Base-by-base conservation (phyloP, 1,140 invertebrate species). In the Calycopis cecrops region DNA sequence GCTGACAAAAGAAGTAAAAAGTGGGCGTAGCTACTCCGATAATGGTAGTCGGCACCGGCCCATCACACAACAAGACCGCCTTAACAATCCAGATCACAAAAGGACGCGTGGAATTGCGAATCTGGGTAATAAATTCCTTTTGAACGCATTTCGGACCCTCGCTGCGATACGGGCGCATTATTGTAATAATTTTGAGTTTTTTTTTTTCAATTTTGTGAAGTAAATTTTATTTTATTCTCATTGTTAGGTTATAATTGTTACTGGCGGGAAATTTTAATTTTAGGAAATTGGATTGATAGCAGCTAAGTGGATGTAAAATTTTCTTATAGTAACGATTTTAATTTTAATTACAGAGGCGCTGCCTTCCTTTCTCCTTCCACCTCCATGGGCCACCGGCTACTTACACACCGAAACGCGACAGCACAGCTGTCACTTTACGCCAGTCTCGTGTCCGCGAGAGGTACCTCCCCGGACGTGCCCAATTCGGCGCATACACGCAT, bases 101-200 rank as follows among this genome's bases (percentile, higher is more conserved):
- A 76, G 71, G 78, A 75, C 76, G 71, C 76, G 74, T 74, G 70
- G 71, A 73, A 78, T 79, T 76, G 81, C 81, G 74, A 87, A 87
- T 85, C 68, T 78, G 73, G 76, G 66, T 75, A 87, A 87, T 87
- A 87, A 87, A 87, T 85, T 83, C 67, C 73, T 77, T 73, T 84
- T 84, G 84, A 87, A 85, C 76, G 79, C 80, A 79, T 84, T 83
- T 85, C 71, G 84, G 79, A 81, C 84, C 73, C 81, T 79, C 74
- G 81, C 84, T 84, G 80, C 12, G 81, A 87, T 85, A 79, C 69
- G 84, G 84, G 84, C 77, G 79, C 76, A 87, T 87, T 87, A 85
- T 87, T 71, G 56, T 75, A 59, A 28, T 78, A 72, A 78, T 84
- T 81, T 79, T 61, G 21, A 21, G 56, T n/a, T 68, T 73, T 60